These are phyloP conservation scores for Chondrilla cf. caribensis DNA, from an alignment of 37 sponge, comb jelly and placozoan species.

Conservation along the genomic window DNA sequence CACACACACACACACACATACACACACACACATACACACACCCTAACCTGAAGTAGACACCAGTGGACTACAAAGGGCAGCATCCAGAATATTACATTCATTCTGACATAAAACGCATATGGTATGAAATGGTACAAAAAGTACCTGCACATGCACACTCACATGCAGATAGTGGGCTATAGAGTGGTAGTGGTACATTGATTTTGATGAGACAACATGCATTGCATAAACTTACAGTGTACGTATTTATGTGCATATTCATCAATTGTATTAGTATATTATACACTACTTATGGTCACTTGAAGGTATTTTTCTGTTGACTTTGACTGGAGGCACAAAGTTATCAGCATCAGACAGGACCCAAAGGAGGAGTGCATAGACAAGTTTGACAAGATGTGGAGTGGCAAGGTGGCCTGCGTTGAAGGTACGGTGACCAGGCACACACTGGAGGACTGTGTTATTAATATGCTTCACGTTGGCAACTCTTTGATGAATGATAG, in stretches of 20 bases:
- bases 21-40: constrained; percentile 26
- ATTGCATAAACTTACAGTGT: too few relatives aligned
- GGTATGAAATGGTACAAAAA: constrained; percentile 64
- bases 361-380: constrained; percentile 25
- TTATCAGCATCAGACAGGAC: constrained; percentile 57
- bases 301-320: constrained; percentile 49
- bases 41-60: constrained; percentile 32
- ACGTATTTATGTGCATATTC: too few relatives aligned
- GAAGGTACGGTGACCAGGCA: constrained; percentile 76
- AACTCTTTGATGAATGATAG: too few relatives aligned
- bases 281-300: too few relatives aligned
- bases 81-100: constrained; percentile 65
- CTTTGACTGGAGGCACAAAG: constrained; percentile 66
- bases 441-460: not conserved
- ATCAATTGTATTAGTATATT: too few relatives aligned
- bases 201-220: too few relatives aligned
- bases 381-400: constrained; percentile 87
- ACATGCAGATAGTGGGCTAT: too few relatives aligned
- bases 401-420: constrained; percentile 52
- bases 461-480: too few relatives aligned
- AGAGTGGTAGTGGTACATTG: too few relatives aligned
- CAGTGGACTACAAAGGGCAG: constrained; percentile 58
- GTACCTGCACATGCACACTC: too few relatives aligned
- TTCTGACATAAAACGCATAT: constrained; percentile 60
- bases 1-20: constrained; percentile 28